These are phyloP conservation scores for Amiota mariae DNA, from an alignment of 2,888 invertebrate species.

Conservation along the genomic window DNA sequence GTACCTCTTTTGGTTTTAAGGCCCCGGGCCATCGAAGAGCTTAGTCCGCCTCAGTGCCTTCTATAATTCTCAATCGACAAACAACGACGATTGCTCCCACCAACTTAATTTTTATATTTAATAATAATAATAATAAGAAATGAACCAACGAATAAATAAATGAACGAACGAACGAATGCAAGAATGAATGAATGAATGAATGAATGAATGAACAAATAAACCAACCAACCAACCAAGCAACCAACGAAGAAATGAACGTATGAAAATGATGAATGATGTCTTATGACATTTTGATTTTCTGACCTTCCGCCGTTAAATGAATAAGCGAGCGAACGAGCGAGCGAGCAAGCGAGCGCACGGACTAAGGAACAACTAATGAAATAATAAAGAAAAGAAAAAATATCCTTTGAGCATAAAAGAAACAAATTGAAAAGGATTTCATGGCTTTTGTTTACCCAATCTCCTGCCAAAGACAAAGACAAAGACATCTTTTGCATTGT, in stretches of 20 bases:
- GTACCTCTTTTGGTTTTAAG: too few relatives aligned
- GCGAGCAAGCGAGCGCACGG: background rate
- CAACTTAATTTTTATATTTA: too few relatives aligned
- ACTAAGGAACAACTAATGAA: too few relatives aligned
- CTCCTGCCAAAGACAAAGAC: too few relatives aligned
- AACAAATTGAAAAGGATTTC: constrained; percentile 9
- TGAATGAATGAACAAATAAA: background rate
- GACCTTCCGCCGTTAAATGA: background rate
- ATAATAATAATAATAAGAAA: too few relatives aligned
- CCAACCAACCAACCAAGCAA: background rate
- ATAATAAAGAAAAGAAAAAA: too few relatives aligned
- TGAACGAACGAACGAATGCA: background rate
- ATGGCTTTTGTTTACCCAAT: background rate
- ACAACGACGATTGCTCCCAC: too few relatives aligned
- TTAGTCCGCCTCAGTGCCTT: too few relatives aligned
- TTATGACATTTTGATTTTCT: constrained; percentile 24
- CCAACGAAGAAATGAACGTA: background rate
- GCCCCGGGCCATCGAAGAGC: too few relatives aligned
- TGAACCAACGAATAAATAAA: too few relatives aligned
- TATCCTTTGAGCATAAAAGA: background rate
- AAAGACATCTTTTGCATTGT: background rate
- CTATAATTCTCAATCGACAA: too few relatives aligned
- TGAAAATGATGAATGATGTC: constrained; percentile 23
- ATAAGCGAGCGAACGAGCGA: background rate
- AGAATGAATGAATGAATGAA: background rate